phyloP scores from a whole-genome alignment of 1,140 invertebrate genomes.

The Andricus grossulariae region DNA sequence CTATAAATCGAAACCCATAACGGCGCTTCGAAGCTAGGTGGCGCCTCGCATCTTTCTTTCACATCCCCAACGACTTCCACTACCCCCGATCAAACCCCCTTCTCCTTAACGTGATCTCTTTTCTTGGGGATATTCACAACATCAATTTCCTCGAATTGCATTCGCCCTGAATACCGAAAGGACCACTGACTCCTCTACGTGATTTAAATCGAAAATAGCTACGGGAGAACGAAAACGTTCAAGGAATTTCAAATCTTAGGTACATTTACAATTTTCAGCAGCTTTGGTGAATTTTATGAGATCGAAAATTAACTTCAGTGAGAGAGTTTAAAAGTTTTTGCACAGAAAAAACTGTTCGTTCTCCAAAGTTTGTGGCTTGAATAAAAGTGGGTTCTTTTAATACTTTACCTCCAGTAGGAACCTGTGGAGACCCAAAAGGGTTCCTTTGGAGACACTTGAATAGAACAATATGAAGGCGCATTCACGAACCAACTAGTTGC shows the following conservation, averaged over 20 bases:
- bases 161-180: slow-evolving; percentile 22
- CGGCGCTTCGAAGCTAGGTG: slow-evolving; percentile 55
- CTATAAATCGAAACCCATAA: slow-evolving; percentile 67
- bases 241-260: not conserved
- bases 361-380: too few relatives aligned
- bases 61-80: slow-evolving; percentile 42
- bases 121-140: slow-evolving; percentile 42
- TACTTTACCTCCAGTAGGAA: too few relatives aligned
- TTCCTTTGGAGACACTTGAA: too few relatives aligned
- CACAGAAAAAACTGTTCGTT: too few relatives aligned
- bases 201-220: slow-evolving; percentile 2
- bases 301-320: not conserved
- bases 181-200: slow-evolving; percentile 4
- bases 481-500: too few relatives aligned
- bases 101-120: slow-evolving; percentile 36
- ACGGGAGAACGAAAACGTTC: not conserved
- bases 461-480: too few relatives aligned
- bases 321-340: not conserved
- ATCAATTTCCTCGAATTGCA: slow-evolving; percentile 6
- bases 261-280: too few relatives aligned
- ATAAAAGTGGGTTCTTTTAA: too few relatives aligned
- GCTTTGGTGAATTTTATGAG: not conserved
- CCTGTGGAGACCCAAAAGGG: too few relatives aligned
- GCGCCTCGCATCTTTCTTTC: slow-evolving; percentile 53
- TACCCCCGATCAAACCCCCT: slow-evolving; percentile 37